Evolutionary conservation across 2,113 vertebrate species (phyloP).

Genomic region (Cyrtonyx montezumae): DNA sequence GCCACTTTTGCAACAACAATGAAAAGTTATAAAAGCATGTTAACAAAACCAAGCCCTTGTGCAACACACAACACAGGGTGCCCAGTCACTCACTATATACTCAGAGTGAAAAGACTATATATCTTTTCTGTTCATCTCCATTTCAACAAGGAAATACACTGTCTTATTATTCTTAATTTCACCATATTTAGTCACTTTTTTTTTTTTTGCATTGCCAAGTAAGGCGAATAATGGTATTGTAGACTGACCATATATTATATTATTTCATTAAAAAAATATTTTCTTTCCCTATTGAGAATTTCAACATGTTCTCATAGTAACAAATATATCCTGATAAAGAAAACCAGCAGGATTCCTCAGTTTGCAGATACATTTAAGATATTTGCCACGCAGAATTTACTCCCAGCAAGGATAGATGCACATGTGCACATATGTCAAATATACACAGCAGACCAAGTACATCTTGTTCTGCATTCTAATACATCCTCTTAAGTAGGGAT

Average conservation of each 20-base stretch:
- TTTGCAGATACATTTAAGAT: slow-evolving; percentile 27
- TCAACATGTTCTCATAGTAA: slow-evolving; percentile 25
- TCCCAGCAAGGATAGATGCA: slow-evolving; percentile 21
- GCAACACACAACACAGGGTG: slow-evolving; percentile 65
- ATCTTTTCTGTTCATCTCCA: slow-evolving; percentile 17
- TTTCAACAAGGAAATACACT: slow-evolving; percentile 24
- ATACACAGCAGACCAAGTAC: slow-evolving; percentile 48
- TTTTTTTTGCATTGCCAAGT: slow-evolving; percentile 41
- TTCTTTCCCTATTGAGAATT: slow-evolving; percentile 27
- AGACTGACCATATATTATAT: slow-evolving; percentile 10
- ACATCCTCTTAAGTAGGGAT: slow-evolving; percentile 16
- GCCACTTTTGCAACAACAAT: slow-evolving; percentile 47
- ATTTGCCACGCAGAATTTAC: slow-evolving; percentile 48
- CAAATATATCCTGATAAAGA: slow-evolving; percentile 44
- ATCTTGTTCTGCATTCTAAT: slow-evolving; percentile 47
- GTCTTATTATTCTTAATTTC: slow-evolving; percentile 23
- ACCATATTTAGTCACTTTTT: not conserved
- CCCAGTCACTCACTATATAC: slow-evolving; percentile 19
- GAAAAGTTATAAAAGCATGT: slow-evolving; percentile 64
- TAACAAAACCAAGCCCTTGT: slow-evolving; percentile 68
- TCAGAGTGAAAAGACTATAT: slow-evolving; percentile 51
- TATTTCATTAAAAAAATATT: slow-evolving; percentile 40
- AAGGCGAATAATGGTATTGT: slow-evolving; percentile 56
- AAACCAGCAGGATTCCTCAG: slow-evolving; percentile 30
- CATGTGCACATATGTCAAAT: not conserved